Conservation (phyloP, 2,888 invertebrate genomes). For the Phymatocera aterrima region DNA sequence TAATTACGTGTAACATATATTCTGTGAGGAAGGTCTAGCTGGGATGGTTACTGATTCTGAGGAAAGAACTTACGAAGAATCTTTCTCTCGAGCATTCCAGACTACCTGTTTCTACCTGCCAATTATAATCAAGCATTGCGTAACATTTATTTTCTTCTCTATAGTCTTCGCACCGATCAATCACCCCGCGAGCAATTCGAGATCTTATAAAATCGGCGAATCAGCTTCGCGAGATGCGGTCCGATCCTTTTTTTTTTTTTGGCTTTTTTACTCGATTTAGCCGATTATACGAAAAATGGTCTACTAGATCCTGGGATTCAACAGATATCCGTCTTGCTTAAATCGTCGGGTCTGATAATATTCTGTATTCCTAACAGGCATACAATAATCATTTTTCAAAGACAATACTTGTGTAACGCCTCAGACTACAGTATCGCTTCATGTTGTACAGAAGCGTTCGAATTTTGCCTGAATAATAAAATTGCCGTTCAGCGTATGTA, state of each 20-base stretch:
- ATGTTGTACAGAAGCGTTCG: neutral
- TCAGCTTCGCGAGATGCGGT: neutral
- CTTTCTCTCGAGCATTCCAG: neutral
- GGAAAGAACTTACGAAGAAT: neutral
- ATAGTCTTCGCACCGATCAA: constrained; percentile 1
- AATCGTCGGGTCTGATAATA: no score
- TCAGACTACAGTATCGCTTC: no score
- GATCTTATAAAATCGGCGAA: neutral
- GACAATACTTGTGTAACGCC: no score
- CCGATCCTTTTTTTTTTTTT: neutral
- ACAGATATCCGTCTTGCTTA: no score
- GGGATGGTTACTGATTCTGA: neutral
- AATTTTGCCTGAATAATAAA: neutral
- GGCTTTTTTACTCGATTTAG: neutral
- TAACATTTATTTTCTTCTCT: neutral
- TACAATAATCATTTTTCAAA: no score
- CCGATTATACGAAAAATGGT: no score
- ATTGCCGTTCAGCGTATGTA: constrained; percentile 5
- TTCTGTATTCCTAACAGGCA: no score
- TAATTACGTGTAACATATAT: no score
- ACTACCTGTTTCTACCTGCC: neutral
- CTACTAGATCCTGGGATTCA: no score
- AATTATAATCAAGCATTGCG: constrained; percentile 24
- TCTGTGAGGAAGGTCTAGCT: no score
- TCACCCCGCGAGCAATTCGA: constrained; percentile 6